Evolutionary conservation across 1,140 invertebrate species (phyloP).

Genomic region (Hormaphis cornu): DNA sequence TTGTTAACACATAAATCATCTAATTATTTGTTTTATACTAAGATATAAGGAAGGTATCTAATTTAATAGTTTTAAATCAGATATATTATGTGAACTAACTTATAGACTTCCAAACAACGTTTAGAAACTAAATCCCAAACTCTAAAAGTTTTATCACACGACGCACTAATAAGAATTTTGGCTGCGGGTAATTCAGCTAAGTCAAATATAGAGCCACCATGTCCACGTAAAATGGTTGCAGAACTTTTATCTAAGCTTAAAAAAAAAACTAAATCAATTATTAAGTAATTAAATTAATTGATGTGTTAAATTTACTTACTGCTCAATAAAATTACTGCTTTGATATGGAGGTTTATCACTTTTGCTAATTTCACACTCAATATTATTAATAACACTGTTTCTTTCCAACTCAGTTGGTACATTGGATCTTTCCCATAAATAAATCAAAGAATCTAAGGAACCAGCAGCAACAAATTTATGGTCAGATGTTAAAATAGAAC

Average conservation of each 20-base stretch:
- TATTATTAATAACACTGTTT: neutral
- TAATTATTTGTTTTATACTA: too few species aligned
- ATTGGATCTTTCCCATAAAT: slow-evolving; percentile 1
- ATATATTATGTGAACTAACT: too few species aligned
- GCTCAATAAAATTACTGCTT: neutral
- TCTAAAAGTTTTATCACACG: slow-evolving; percentile 1
- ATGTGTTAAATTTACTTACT: neutral
- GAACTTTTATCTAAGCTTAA: neutral
- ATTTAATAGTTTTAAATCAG: too few species aligned
- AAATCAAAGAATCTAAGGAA: slow-evolving; percentile 6
- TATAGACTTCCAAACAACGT: neutral
- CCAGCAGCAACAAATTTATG: neutral
- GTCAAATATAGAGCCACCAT: slow-evolving; percentile 18
- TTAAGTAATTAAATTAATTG: neutral
- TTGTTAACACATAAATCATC: too few species aligned
- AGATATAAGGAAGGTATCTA: too few species aligned
- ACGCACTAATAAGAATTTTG: neutral
- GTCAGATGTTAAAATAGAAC: neutral
- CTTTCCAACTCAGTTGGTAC: neutral
- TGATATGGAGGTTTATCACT: neutral
- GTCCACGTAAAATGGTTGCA: neutral
- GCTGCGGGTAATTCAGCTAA: neutral
- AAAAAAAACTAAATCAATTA: neutral
- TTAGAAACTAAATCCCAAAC: neutral
- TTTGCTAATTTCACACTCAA: neutral